Base-by-base conservation (phyloP, 2,888 invertebrate genomes). In the Microctonus brassicae region DNA sequence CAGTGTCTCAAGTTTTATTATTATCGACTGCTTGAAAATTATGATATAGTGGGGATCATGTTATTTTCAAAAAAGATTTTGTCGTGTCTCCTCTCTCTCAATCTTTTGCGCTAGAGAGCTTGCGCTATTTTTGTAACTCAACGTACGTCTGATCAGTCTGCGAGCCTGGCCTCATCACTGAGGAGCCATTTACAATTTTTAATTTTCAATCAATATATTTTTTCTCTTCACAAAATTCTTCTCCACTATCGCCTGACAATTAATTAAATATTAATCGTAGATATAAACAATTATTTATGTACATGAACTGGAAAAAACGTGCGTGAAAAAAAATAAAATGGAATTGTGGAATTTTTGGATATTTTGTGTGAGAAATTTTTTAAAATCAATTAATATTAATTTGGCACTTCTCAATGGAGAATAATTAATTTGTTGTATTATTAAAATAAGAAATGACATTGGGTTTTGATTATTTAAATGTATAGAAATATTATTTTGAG, bases 81-180 rank as follows among this genome's bases (percentile, higher is more conserved):
- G 63, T 65, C 47, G 62, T 55, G 52, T 47, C 47, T 47, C 17
- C n/a, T n/a, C 47, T 47, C 47, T 7, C 17, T 17, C 47, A 47
- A 17, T 47, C 47, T 47, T 17, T 47, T 47, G 17, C 47, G 47
- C n/a, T 47, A 47, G 64, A 60, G 60, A 69, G 47, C 17, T n/a
- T 17, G 70, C 68, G 62, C 85, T 87, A 87, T 87, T 87, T 86
- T 79, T 78, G 86, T 86, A 66, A 69, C 75, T 73, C 73, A 76
- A 76, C 73, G 77, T 77, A 77, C 80, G 80, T 78, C 83, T 80
- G 81, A 76, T 85, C 84, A 86, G 86, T 86, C 81, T 79, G 81
- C 80, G 79, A n/a, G 78, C 76, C 81, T 80, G 81, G 79, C 82
- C 80, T 84, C 47, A 47, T 47, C 47, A 47, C 47, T 47, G 47